Percentiles rank a stretch among this genome's conserved stretches.
phyloP scores from a whole-genome alignment of 2,113 vertebrate species.

The Myiopsitta monachus region DNA sequence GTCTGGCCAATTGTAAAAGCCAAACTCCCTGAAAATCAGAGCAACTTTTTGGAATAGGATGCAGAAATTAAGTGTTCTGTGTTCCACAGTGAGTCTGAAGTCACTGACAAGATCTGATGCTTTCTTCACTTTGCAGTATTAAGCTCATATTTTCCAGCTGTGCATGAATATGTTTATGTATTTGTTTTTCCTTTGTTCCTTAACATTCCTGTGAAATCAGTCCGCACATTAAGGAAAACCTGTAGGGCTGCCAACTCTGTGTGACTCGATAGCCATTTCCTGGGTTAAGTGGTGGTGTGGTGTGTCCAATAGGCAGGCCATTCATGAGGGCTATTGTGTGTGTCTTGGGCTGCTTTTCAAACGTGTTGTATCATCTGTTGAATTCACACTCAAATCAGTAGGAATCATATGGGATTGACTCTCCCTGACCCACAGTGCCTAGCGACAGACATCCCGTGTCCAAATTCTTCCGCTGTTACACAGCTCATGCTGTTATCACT shows the following conservation, averaged over 20 bases:
- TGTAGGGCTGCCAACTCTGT: neutral
- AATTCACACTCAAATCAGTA: neutral
- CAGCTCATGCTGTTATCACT: neutral
- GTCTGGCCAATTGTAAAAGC: neutral
- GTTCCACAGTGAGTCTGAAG: neutral
- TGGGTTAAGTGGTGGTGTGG: neutral
- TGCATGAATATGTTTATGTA: neutral
- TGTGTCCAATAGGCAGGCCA: neutral
- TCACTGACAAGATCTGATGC: neutral
- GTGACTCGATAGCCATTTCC: neutral
- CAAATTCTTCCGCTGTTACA: neutral
- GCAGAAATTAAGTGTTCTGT: slow-evolving; percentile 9
- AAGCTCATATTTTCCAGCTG: neutral
- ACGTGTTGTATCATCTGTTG: neutral
- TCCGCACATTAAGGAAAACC: neutral
- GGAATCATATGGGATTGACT: neutral
- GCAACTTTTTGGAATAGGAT: neutral
- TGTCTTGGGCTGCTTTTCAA: neutral
- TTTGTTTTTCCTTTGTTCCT: neutral
- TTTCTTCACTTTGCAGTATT: neutral
- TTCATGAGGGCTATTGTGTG: fast-evolving
- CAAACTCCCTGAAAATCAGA: slow-evolving; percentile 32
- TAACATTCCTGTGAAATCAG: neutral
- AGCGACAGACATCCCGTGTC: fast-evolving
- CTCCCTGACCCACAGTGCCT: neutral